Percentiles rank a stretch among this genome's conserved stretches.
Evolutionary conservation across 1,140 invertebrate genomes (phyloP).

Genomic region (Drosophila lini): DNA sequence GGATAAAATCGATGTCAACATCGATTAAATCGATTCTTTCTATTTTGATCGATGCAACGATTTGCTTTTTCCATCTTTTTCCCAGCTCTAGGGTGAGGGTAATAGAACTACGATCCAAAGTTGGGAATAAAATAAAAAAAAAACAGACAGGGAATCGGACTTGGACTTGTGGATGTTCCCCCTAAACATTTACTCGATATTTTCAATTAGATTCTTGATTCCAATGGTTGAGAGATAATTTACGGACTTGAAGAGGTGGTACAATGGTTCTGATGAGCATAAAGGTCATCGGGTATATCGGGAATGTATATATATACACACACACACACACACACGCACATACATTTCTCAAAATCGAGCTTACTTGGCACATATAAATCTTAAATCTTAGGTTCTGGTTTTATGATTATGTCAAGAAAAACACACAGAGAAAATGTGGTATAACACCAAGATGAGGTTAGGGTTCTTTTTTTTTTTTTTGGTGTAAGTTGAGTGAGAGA

Average conservation of each 20-base stretch:
- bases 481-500: slow-evolving; percentile 2
- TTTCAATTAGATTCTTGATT: neutral
- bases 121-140: neutral
- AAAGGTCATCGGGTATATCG: neutral
- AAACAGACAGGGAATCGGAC: neutral
- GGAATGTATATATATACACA: slow-evolving; percentile 5
- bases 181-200: slow-evolving; percentile 2
- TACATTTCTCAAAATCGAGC: slow-evolving; percentile 5
- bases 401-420: slow-evolving; percentile 11
- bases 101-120: too few species aligned
- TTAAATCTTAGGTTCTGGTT: slow-evolving; percentile 3
- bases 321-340: neutral
- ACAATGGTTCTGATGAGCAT: neutral
- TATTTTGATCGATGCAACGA: too few species aligned
- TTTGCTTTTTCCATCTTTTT: too few species aligned
- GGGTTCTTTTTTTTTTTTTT: neutral
- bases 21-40: too few species aligned
- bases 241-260: neutral
- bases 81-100: too few species aligned
- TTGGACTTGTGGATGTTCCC: neutral
- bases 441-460: slow-evolving; percentile 5
- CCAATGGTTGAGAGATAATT: neutral
- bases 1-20: too few species aligned
- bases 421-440: slow-evolving; percentile 14
- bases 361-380: slow-evolving; percentile 11